Conservation (phyloP, 1,140 invertebrate genomes). For the Leguminivora glycinivorella region DNA sequence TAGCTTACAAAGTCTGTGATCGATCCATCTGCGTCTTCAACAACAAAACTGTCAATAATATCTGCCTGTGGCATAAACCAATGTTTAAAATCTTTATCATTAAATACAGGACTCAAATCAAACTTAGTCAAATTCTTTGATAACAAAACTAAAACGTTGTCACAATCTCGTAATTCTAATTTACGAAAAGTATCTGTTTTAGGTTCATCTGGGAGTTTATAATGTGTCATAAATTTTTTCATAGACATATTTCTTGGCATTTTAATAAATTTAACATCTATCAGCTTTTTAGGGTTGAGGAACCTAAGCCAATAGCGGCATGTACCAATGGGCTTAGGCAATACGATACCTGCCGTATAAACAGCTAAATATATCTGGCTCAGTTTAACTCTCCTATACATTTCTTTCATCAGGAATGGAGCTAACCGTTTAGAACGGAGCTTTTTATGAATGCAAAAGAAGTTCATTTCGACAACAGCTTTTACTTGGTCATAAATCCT, state of each 20-base stretch:
- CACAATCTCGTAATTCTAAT: conserved; percentile 87
- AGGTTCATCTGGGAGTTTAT: conserved; percentile 94
- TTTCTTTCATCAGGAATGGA: conserved; percentile 98
- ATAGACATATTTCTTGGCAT: conserved; percentile 99
- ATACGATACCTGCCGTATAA: conserved; percentile 98
- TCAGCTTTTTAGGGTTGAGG: conserved; percentile 98
- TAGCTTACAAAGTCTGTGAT: conserved; percentile 98
- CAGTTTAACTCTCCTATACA: conserved; percentile 97
- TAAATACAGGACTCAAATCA: conserved; percentile 94
- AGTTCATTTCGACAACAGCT: conserved; percentile 99
- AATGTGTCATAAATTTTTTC: conserved; percentile 98
- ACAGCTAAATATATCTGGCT: conserved; percentile 98
- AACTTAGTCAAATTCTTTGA: conserved; percentile 93
- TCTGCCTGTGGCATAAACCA: conserved; percentile 97
- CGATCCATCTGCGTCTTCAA: conserved; percentile 89
- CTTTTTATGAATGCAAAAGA: conserved; percentile 99
- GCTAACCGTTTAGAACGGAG: conserved; percentile 97
- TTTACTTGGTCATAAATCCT: conserved; percentile 94
- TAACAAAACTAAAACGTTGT: conserved; percentile 88
- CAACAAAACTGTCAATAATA: conserved; percentile 97
- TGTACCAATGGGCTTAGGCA: conserved; percentile 98
- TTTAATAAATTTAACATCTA: conserved; percentile 98
- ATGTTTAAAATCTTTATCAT: conserved; percentile 95
- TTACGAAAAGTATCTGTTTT: conserved; percentile 90
- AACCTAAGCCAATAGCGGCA: conserved; percentile 99